phyloP scores from a whole-genome alignment of 92 coral and sea anemone genomes.

The Metridium senile region DNA sequence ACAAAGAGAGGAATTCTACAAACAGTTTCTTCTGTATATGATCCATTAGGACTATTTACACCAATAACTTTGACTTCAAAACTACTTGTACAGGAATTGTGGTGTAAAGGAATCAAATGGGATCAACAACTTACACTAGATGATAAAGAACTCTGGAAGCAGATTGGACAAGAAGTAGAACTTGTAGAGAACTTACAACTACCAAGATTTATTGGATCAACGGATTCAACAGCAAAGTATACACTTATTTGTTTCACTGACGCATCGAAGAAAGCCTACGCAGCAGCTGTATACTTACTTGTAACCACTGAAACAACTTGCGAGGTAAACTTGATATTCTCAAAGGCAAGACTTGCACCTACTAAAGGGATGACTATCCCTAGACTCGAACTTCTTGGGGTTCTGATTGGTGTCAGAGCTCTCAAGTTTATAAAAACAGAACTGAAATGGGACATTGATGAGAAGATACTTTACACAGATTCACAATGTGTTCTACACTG shows the following conservation, averaged over 20 bases:
- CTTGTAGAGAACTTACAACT: no score
- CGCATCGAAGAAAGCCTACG: slow-evolving; percentile 31
- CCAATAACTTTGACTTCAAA: slow-evolving; percentile 6
- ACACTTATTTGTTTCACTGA: no score
- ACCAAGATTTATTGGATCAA: no score
- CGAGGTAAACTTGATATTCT: slow-evolving; percentile 35
- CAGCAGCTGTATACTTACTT: slow-evolving; percentile 37
- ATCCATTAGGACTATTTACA: slow-evolving; percentile 19
- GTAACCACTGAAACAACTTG: slow-evolving; percentile 15
- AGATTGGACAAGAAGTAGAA: no score
- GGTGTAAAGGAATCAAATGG: slow-evolving; percentile 1
- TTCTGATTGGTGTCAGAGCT: slow-evolving; percentile 34
- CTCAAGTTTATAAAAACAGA: slow-evolving; percentile 29
- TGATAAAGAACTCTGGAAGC: no score
- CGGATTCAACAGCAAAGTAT: no score
- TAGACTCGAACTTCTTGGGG: slow-evolving; percentile 40
- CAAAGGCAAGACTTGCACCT: slow-evolving; percentile 46
- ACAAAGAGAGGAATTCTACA: slow-evolving; percentile 9
- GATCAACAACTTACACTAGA: slow-evolving; percentile 16
- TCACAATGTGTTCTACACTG: slow-evolving; percentile 47
- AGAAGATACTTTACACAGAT: slow-evolving; percentile 39
- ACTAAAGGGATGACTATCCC: slow-evolving; percentile 40
- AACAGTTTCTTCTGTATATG: slow-evolving; percentile 16
- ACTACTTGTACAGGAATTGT: slow-evolving; percentile 5
- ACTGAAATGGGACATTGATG: slow-evolving; percentile 19